Conservation (phyloP, 2,888 invertebrate genomes). For the Asteroscopus sphinx region DNA sequence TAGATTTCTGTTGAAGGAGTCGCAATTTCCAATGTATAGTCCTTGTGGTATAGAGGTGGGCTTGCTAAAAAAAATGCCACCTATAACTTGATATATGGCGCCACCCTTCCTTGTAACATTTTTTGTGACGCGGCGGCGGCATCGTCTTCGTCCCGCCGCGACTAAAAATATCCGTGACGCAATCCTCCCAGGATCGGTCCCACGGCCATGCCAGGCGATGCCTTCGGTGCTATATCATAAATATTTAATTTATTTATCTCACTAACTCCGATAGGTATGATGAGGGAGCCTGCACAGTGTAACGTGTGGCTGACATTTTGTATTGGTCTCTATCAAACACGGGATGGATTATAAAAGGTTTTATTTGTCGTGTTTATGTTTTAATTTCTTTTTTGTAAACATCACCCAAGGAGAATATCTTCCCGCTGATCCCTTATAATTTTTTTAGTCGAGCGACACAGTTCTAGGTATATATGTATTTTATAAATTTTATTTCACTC, state of each 20-base stretch:
- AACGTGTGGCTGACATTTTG: constrained; percentile 49
- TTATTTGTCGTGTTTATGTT: constrained; percentile 4
- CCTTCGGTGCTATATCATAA: constrained; percentile 75
- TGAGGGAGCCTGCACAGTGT: constrained; percentile 71
- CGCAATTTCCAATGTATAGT: too few species aligned
- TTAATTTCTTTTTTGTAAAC: neutral
- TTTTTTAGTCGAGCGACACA: too few species aligned
- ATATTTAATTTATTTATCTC: constrained; percentile 85
- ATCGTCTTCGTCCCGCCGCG: constrained; percentile 71
- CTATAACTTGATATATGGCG: constrained; percentile 75
- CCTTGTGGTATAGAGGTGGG: too few species aligned
- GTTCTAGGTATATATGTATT: too few species aligned
- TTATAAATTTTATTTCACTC: neutral
- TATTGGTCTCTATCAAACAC: constrained; percentile 41
- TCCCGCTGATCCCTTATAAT: too few species aligned
- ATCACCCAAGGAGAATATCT: too few species aligned
- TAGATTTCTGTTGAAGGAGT: too few species aligned
- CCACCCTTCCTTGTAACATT: constrained; percentile 80
- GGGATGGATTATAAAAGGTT: constrained; percentile 9
- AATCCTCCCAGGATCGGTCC: constrained; percentile 72
- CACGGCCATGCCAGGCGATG: constrained; percentile 71
- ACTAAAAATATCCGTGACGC: constrained; percentile 87
- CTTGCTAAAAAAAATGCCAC: constrained; percentile 65
- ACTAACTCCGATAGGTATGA: constrained; percentile 67
- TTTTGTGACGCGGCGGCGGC: constrained; percentile 83